Conservation (phyloP, 2,888 invertebrate species). For the Allygus modestus region DNA sequence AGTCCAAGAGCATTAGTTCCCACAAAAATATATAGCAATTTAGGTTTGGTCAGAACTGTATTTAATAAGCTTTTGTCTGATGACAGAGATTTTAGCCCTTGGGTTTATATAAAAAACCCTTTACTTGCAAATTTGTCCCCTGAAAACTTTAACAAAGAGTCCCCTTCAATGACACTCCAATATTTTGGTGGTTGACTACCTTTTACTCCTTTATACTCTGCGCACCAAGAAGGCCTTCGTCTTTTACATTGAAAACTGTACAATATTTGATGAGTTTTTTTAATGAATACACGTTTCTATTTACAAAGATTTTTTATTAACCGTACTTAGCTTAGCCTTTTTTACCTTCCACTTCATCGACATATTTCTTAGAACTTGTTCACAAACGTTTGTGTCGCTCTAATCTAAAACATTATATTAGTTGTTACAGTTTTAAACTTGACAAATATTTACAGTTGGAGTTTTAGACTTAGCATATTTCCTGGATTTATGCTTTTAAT, state of each 20-base stretch:
- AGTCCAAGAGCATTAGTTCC: neutral
- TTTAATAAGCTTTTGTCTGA: neutral
- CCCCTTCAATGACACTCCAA: neutral
- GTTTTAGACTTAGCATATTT: too few relatives aligned
- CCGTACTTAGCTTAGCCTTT: neutral
- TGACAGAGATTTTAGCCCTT: neutral
- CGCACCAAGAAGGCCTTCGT: neutral
- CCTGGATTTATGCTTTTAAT: too few relatives aligned
- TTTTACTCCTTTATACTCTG: neutral
- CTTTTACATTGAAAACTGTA: neutral
- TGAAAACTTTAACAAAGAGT: slow-evolving; percentile 10
- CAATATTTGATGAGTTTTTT: neutral
- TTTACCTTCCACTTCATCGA: neutral
- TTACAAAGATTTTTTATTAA: neutral
- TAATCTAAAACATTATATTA: too few relatives aligned
- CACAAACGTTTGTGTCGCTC: neutral
- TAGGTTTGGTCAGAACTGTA: neutral
- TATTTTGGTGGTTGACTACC: neutral
- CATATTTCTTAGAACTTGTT: neutral
- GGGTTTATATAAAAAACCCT: neutral
- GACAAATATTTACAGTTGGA: too few relatives aligned
- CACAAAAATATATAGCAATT: slow-evolving; percentile 14
- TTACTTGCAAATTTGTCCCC: neutral
- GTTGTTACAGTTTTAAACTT: too few relatives aligned
- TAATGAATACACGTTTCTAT: neutral